Evolutionary conservation across 2,113 vertebrate species (phyloP), one percentile per base, ranked within the genome.

Genomic region (Carassius auratus): DNA sequence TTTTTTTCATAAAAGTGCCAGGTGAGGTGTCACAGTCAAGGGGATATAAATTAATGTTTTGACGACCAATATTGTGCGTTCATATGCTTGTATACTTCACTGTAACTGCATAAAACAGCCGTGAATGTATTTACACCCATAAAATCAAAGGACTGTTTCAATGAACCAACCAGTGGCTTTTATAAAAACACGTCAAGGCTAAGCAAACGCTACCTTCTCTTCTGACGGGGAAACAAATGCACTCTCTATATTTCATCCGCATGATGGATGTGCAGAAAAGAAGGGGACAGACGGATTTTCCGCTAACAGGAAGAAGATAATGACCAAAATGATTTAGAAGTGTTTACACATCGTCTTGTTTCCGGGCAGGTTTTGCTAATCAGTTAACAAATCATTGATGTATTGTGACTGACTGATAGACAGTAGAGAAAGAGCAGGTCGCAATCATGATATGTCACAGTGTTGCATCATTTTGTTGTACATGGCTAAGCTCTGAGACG

Each of bases 401-500:
- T 38, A n/a, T 64, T 10, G 13, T 45, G 8, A 66, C 15, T 66
- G 61, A 85, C 6, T 68, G 61, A 77, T 8, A 36, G 36, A 15
- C 3, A 77, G 26, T n/a, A 50, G 36, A 50, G 59, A 76, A 21
- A 62, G 19, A 62, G 76, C 14, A 30, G 3, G 8, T 55, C 17
- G 21, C 75, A 73, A 82, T 83, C 6, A 21, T 55, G 55, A 84
- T 84, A 62, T 87, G 83, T 87, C 83, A 82, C 55, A 61, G 45
- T 9, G 61, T 86, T 86, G 85, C 85, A 82, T 89, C 86, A 87
- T 61, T 48, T 71, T 87, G 82, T 73, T 84, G 52, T 86, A 61
- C 76, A 50, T 76, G 33, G 23, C 73, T 38, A 42, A 73, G 21
- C 48, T 83, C 30, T 71, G 13, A 73, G 7, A 38, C 48, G 8